phyloP scores from a whole-genome alignment of 2,113 vertebrate genomes.

The Calidris pugnax region DNA sequence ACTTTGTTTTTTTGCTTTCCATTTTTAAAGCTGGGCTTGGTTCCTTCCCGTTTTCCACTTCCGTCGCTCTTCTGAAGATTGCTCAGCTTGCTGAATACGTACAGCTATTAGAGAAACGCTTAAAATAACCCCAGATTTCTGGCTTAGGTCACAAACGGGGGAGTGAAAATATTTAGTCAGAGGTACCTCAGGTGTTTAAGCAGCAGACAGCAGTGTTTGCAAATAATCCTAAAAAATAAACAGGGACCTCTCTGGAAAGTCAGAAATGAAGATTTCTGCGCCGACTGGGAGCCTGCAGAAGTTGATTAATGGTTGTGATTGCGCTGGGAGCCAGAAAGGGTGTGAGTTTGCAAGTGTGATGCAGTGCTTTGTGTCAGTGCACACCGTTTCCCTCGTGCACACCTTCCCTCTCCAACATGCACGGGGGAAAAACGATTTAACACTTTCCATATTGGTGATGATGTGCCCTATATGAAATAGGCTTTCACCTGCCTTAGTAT shows the following conservation, averaged over 20 bases:
- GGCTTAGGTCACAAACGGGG: background rate
- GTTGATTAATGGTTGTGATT: background rate
- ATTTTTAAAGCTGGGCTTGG: slow-evolving; percentile 26
- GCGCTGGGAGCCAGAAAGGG: background rate
- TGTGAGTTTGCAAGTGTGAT: background rate
- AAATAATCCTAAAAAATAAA: slow-evolving; percentile 7
- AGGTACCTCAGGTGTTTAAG: background rate
- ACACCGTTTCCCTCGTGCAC: background rate
- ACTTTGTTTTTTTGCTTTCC: slow-evolving; percentile 29
- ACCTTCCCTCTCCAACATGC: accelerated
- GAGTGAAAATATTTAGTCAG: slow-evolving; percentile 10
- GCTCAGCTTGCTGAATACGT: background rate
- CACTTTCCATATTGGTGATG: background rate
- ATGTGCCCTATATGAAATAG: background rate
- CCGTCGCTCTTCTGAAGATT: background rate
- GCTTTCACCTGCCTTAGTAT: too few relatives aligned
- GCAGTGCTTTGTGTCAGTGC: accelerated
- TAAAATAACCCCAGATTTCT: slow-evolving; percentile 8
- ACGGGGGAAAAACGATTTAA: background rate
- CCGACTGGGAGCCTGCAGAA: background rate
- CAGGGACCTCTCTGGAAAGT: background rate
- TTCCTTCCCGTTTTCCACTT: background rate
- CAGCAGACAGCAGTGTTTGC: background rate
- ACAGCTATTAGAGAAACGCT: background rate
- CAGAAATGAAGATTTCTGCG: background rate